Base-by-base conservation (phyloP, 2,888 invertebrate genomes). In the Biston stratarius region DNA sequence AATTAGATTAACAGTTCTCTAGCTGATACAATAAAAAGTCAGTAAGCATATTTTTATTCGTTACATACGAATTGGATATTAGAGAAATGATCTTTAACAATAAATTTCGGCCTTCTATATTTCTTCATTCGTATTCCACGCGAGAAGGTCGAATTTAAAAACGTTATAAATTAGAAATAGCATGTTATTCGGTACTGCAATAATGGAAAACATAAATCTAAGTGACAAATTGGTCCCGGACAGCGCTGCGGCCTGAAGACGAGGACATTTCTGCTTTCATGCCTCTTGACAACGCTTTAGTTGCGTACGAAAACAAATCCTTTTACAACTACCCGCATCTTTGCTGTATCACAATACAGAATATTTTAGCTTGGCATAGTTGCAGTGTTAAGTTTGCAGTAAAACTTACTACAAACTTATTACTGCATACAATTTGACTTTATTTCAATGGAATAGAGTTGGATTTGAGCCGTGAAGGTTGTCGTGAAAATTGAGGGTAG, bases 171-270 rank as follows among this genome's bases (percentile, higher is more conserved):
- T 77, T 79, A 79, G 78, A 78, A 74, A 78, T 81, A 83, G 80
- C 79, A 83, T 80, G 83, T 83, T 81, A 84, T 83, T 81, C 80
- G 78, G 81, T 81, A 78, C 81, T 80, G 82, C 82, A 83, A 83
- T 88, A 89, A 90, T 90, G 84, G 88, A 88, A 84, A 82, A 86
- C 88, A 90, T 91, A 90, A 91, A 91, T 91, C 88, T 88, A 82
- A 82, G 83, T 87, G 89, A 89, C 89, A 90, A 88, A 89, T 89
- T 87, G 85, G 87, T 85, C 83, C 83, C 81, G 82, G 82, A 85
- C 83, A 81, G 82, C 80, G 80, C 84, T 83, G 85, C 67, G 81
- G 80, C 80, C 81, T 84, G 84, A 88, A 86, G 88, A 88, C 83
- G 83, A 78, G 83, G 83, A 85, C 83, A 81, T 80, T 83, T 81